Conservation (phyloP, 2,888 invertebrate species). For the Tortrix viridana region DNA sequence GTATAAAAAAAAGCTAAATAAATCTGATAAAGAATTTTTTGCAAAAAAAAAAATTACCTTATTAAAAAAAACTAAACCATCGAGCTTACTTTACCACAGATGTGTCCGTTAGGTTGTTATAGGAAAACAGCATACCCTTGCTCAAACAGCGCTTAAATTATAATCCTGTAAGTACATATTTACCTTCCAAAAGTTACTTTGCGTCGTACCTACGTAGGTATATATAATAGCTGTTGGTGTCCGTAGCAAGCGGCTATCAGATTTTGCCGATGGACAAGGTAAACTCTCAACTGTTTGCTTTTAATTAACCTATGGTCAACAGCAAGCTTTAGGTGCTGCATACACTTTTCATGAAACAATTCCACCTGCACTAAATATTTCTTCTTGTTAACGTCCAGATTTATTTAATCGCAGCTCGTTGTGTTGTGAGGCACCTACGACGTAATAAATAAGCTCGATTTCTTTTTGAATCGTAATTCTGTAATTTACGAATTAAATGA, state of each 20-base stretch:
- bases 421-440: constrained; percentile 2
- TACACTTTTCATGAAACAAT: constrained; percentile 79
- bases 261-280: constrained; percentile 62
- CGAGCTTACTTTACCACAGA: constrained; percentile 7
- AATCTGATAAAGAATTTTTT: no score
- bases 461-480: constrained; percentile 42
- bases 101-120: constrained; percentile 14
- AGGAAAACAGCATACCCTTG: constrained; percentile 13
- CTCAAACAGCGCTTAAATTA: constrained; percentile 16
- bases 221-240: background rate
- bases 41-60: no score
- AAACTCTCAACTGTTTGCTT: constrained; percentile 74
- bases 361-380: constrained; percentile 66
- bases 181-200: constrained; percentile 29
- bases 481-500: constrained; percentile 45
- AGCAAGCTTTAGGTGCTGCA: constrained; percentile 59
- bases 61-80: constrained; percentile 8
- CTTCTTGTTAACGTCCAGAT: constrained; percentile 50
- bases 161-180: constrained; percentile 30
- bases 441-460: constrained; percentile 1
- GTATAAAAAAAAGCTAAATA: no score
- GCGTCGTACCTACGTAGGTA: constrained; percentile 5
- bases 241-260: constrained; percentile 52
- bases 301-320: constrained; percentile 80
- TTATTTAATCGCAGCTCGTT: constrained; percentile 19